Conservation (phyloP, 2,797 vertebrate species). For the Pseudochirops corinnae region DNA sequence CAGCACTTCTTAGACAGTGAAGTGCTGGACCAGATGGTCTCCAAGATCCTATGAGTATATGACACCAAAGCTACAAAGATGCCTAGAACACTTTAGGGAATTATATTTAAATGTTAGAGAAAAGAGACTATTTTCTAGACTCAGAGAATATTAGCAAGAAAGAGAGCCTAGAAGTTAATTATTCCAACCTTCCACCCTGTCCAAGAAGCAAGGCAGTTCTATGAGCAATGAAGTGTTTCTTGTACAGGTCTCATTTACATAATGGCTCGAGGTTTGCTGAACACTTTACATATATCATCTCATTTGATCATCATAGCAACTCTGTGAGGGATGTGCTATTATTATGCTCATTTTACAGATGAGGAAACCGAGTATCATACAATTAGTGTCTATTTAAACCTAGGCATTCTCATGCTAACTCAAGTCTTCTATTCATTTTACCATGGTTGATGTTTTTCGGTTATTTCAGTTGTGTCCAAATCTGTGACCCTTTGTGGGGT, state of each 20-base stretch:
- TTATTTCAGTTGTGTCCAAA: too few species aligned
- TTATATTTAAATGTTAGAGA: background rate
- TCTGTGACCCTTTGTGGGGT: too few species aligned
- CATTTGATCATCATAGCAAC: too few species aligned
- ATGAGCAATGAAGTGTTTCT: background rate
- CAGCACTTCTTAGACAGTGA: too few species aligned
- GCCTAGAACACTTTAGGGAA: background rate
- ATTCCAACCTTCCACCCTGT: background rate
- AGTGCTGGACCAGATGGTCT: background rate
- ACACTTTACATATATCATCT: background rate
- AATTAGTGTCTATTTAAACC: background rate
- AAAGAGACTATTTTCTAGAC: background rate
- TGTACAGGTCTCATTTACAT: background rate
- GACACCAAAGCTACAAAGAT: background rate
- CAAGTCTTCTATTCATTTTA: background rate
- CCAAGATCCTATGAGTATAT: background rate
- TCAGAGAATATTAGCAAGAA: background rate
- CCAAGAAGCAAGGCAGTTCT: background rate
- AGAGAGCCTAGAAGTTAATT: background rate
- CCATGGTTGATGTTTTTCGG: background rate
- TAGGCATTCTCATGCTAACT: background rate
- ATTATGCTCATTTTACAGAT: background rate
- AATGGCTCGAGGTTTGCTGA: background rate
- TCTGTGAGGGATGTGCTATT: too few species aligned
- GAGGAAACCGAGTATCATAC: background rate